Conservation (phyloP, 2,113 vertebrate species). For the Cettia cetti region DNA sequence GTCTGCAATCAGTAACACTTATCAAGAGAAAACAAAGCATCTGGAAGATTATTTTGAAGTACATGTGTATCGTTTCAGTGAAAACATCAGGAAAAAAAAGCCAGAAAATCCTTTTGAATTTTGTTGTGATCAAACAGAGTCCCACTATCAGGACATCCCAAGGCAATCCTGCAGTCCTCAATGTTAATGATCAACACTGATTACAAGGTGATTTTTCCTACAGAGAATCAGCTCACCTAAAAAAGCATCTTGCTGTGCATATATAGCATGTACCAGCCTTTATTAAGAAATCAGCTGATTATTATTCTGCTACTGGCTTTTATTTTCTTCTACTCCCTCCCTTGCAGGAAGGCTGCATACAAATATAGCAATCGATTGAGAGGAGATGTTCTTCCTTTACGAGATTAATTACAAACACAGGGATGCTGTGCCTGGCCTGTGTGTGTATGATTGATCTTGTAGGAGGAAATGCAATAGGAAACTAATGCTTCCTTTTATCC, state of each 20-base stretch:
- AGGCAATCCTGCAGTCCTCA: background rate
- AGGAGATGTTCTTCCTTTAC: conserved; percentile 42
- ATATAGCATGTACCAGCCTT: background rate
- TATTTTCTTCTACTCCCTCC: background rate
- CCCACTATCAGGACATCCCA: background rate
- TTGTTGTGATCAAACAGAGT: background rate
- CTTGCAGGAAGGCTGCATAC: conserved; percentile 21
- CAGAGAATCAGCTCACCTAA: background rate
- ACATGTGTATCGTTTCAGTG: background rate
- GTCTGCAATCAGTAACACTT: background rate
- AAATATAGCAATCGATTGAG: conserved; percentile 13
- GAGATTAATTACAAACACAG: conserved; percentile 64
- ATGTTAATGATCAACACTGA: background rate
- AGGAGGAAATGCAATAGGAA: conserved; percentile 71
- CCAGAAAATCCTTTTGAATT: background rate
- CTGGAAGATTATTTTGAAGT: background rate
- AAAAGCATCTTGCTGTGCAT: background rate
- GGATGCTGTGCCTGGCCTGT: conserved; percentile 39
- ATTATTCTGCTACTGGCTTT: conserved; percentile 29
- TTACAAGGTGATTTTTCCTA: conserved; percentile 6
- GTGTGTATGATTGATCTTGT: conserved; percentile 67
- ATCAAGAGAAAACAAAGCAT: background rate
- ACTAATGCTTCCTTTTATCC: conserved; percentile 73
- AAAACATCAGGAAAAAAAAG: background rate
- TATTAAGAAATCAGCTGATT: background rate